A percentile compares a stretch with the other conserved stretches of the same genome.
Conservation (phyloP, 2,797 vertebrate species). For the Lepus townsendii region DNA sequence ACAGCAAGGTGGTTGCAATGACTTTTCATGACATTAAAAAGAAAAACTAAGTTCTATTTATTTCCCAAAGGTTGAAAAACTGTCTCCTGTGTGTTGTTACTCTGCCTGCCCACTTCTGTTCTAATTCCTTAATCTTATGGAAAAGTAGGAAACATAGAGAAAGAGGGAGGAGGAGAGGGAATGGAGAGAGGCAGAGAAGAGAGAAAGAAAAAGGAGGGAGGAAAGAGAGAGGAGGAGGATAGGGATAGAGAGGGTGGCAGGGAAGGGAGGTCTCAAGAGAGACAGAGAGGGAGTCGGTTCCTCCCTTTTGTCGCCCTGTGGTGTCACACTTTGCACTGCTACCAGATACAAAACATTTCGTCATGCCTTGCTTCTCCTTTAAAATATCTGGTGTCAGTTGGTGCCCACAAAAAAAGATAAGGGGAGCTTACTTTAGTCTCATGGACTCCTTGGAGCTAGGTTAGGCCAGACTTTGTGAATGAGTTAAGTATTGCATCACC, state of each 20-base stretch:
- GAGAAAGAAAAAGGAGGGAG: too few relatives aligned
- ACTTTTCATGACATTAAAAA: neutral
- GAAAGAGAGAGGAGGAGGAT: neutral
- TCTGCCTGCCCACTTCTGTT: neutral
- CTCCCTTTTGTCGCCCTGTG: neutral
- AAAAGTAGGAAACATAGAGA: neutral
- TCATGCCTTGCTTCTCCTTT: neutral
- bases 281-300: neutral
- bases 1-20: neutral
- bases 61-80: neutral
- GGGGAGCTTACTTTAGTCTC: neutral
- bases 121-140: neutral
- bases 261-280: neutral
- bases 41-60: neutral
- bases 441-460: neutral
- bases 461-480: neutral
- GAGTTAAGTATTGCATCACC: neutral
- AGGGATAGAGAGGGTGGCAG: neutral
- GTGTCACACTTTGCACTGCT: neutral
- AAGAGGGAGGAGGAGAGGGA: too few relatives aligned
- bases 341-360: neutral
- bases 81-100: neutral
- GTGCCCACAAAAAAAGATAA: neutral
- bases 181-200: neutral
- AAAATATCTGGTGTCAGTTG: neutral